Evolutionary conservation across 2,888 invertebrate species (phyloP).

Genomic region (Scaptomyza cyrtandrae): DNA sequence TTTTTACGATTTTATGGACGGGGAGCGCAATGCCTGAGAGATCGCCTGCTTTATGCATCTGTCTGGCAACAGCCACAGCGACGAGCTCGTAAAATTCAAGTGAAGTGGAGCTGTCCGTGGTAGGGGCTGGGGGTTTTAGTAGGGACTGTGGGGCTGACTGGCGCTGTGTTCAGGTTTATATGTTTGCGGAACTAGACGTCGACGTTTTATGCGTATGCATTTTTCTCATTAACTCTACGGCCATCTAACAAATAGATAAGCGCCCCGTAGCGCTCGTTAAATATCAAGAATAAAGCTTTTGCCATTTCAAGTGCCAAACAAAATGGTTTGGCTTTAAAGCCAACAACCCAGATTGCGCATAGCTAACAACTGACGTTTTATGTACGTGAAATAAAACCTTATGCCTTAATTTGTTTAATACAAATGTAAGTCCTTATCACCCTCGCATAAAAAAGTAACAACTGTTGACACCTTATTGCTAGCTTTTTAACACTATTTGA

Average conservation of each 20-base stretch:
- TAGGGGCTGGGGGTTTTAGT: background rate
- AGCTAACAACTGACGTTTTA: slow-evolving; percentile 9
- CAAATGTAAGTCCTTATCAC: slow-evolving; percentile 7
- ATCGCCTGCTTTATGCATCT: slow-evolving; percentile 69
- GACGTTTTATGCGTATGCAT: slow-evolving; percentile 69
- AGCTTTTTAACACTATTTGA: slow-evolving; percentile 2
- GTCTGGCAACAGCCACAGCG: slow-evolving; percentile 54
- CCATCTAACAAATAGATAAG: slow-evolving; percentile 64
- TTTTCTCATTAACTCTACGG: slow-evolving; percentile 71
- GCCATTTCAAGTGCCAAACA: slow-evolving; percentile 42
- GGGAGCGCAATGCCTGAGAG: slow-evolving; percentile 46
- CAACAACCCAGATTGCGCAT: slow-evolving; percentile 27
- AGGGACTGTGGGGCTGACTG: background rate
- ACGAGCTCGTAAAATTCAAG: slow-evolving; percentile 61
- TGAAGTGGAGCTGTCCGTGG: background rate
- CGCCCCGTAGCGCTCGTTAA: slow-evolving; percentile 61
- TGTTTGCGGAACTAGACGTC: slow-evolving; percentile 69
- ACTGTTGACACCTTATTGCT: slow-evolving; percentile 2
- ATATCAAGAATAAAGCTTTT: slow-evolving; percentile 42
- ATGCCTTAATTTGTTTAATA: slow-evolving; percentile 3
- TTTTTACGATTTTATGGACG: slow-evolving; percentile 63
- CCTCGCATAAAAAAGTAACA: slow-evolving; percentile 6
- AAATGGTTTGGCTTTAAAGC: slow-evolving; percentile 43
- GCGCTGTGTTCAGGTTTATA: slow-evolving; percentile 56
- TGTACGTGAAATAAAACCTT: background rate